Evolutionary conservation across 64 coral and sea anemone genomes (phyloP), one percentile per base, ranked within the genome.

Genomic region (Trachythela sp.): DNA sequence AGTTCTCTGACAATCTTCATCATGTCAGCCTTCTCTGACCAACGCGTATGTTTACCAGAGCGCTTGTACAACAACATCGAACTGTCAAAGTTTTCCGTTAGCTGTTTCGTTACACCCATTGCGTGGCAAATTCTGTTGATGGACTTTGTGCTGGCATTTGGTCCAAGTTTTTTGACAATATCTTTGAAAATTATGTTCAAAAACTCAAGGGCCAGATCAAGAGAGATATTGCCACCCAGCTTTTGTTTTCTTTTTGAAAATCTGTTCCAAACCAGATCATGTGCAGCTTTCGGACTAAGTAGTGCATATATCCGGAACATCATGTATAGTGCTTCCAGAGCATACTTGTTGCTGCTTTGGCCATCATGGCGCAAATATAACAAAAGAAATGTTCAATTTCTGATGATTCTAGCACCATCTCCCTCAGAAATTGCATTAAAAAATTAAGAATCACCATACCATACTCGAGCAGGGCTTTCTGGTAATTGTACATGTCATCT

Each of bases 401-500:
- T 41, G 35, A 94, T 72, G 43, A 70, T 72, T 86, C 88, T 85
- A 54, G 89, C 86, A 9, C 92, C 92, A 94, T 94, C 92, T 83
- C 88, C 88, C 70, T 94, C 92, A 35, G 75, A 90, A 31, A 94
- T 94, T 37, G 92, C 88, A 90, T 90, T 88, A 84, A 94, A 94
- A 94, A 90, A 84, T 94, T 94, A 37, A 90, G 77, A 90, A 94
- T 89, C 84, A 94, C 49, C 92, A 94, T 94, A 54, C 70, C 92
- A 94, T 94, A 94, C 50, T 94, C 88, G 40, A 90, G 88, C 31
- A 94, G 83, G 43, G 92, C 89, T 52, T 88, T 87, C 77, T 90
- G 92, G 87, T 94, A 90, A 89, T 90, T 94, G 49, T 86, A 90
- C 88, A 94, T 94, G 48, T 90, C 92, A 94, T 90, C 92, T 41